Base-by-base conservation (phyloP, 2,888 invertebrate species). In the Acanthococcus lagerstroemiae region DNA sequence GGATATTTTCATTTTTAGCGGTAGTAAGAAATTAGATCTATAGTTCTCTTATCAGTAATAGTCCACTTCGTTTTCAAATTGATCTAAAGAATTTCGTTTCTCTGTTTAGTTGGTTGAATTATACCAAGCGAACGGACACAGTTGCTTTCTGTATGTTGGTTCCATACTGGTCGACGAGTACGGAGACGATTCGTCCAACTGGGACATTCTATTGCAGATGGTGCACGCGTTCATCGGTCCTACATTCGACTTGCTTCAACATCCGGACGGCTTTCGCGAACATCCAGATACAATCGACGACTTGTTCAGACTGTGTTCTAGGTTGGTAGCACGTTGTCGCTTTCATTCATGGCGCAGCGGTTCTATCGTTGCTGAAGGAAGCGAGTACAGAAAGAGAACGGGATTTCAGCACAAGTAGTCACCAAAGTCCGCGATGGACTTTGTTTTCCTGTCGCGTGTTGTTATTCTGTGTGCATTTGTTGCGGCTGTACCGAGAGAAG, bases 271-370 rank as follows among this genome's bases (percentile, higher is more conserved):
- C 0, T 79, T 96, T 52, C 80, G 85, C 68, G 88, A 95, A 76
- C 90, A 97, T 79, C 97, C 99, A 0, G 97, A 99, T 74, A 97
- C 96, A 0, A 94, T 99, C 0, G 99, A 99, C 75, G 99, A 99
- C 75, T 85, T 97, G 70, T 99, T 96, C 78, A 80, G 93, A 56
- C 79, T 94, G 37, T 89, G 89, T 72, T 82, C 85, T 57, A 80
- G 89, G 79, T 79, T 48, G 19, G 25, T 3, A 58, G 17, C 25
- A 7, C 25, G 25, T n/a, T 22, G n/a, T 30, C 44, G 19, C 24
- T 37, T 9, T 37, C n/a, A n/a, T n/a, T n/a, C n/a, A n/a, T n/a
- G n/a, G n/a, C n/a, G n/a, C n/a, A n/a, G n/a, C n/a, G n/a, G n/a
- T n/a, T n/a, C n/a, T n/a, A n/a, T n/a, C 12, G 27, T 17, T 55